A percentile compares a stretch with the other conserved stretches of the same genome.
Conservation (phyloP, 2,797 vertebrate genomes). For the Anableps anableps region DNA sequence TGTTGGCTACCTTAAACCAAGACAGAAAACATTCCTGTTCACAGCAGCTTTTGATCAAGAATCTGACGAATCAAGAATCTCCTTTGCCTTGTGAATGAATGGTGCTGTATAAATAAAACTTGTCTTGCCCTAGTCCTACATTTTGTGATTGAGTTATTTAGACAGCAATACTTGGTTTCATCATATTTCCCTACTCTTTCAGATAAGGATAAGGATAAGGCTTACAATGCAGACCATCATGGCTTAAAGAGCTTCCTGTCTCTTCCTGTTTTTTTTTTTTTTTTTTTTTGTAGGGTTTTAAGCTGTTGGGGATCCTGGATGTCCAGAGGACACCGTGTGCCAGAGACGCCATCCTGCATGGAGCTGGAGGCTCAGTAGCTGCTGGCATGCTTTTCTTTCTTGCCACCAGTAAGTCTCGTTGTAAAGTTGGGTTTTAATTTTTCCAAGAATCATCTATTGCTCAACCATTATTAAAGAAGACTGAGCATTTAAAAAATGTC, state of each 20-base stretch:
- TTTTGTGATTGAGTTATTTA: background rate
- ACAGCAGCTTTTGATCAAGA: background rate
- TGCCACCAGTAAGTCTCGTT: constrained; percentile 73
- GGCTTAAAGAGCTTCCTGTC: background rate
- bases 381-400: constrained; percentile 79
- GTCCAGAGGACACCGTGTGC: constrained; percentile 76
- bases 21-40: background rate
- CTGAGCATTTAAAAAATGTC: background rate
- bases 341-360: constrained; percentile 77
- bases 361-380: constrained; percentile 69
- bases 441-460: background rate
- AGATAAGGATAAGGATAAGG: background rate
- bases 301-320: constrained; percentile 73
- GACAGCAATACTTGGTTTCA: background rate
- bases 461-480: background rate
- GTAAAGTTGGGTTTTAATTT: background rate
- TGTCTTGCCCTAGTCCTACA: background rate
- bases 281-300: constrained; percentile 63
- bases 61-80: background rate
- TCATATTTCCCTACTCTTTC: background rate
- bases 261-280: background rate
- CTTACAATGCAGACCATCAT: background rate
- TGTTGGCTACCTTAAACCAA: too few relatives aligned
- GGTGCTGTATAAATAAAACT: background rate
- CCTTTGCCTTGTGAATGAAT: background rate